Evolutionary conservation across 1,140 invertebrate species (phyloP).

Genomic region (Heliconius melpomene): DNA sequence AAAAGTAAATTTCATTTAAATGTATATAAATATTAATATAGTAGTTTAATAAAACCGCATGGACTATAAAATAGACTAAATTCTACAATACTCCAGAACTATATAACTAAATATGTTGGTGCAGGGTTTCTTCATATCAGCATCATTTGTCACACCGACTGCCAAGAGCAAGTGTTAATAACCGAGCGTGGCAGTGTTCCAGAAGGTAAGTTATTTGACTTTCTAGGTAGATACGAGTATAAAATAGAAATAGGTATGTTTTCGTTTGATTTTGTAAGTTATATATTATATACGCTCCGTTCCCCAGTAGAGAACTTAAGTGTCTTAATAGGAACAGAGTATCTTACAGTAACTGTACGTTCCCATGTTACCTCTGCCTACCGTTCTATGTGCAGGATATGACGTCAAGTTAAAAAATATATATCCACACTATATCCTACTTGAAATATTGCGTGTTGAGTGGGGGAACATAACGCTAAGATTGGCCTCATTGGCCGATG

Average conservation of each 20-base stretch:
- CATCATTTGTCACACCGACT: conserved; percentile 33
- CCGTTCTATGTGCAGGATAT: no score
- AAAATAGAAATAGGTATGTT: conserved; percentile 25
- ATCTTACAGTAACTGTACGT: no score
- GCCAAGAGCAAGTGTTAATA: conserved; percentile 32
- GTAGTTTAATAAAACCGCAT: neutral
- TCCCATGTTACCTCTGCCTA: no score
- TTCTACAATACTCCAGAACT: conserved; percentile 1
- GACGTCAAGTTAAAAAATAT: no score
- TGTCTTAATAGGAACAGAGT: no score
- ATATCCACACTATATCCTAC: neutral
- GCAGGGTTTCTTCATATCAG: conserved; percentile 18
- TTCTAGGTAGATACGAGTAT: conserved; percentile 22
- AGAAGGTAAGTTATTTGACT: conserved; percentile 32
- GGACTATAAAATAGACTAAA: neutral
- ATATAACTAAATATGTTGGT: conserved; percentile 6
- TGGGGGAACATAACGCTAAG: neutral
- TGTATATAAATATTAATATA: no score
- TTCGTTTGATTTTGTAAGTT: neutral
- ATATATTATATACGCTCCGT: neutral
- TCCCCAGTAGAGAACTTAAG: neutral
- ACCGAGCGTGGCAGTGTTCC: conserved; percentile 31
- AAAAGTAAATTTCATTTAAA: no score
- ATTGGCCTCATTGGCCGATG: neutral
- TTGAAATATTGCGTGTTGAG: neutral